These are phyloP conservation scores for Halichondria panicea DNA, from an alignment of 37 sponge, comb jelly and placozoan genomes.

Conservation along the genomic window DNA sequence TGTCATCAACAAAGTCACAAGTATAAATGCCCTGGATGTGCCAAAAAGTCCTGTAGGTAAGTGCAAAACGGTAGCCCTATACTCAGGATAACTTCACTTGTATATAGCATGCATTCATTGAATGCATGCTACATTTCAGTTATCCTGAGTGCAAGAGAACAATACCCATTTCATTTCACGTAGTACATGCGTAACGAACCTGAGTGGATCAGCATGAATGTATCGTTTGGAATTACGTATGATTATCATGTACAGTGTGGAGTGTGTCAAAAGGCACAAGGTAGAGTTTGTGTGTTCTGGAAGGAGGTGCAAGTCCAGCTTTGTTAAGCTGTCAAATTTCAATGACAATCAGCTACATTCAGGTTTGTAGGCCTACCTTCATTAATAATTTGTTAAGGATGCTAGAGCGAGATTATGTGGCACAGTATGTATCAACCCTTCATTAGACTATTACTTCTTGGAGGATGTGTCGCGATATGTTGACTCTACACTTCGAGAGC, in stretches of 20 bases:
- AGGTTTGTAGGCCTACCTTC: slow-evolving; percentile 20
- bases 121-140: neutral
- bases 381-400: neutral
- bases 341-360: slow-evolving; percentile 54
- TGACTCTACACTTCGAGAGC: slow-evolving; percentile 31
- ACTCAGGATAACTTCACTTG: no score
- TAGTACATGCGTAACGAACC: no score
- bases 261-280: slow-evolving; percentile 71
- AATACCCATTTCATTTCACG: no score
- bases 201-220: no score
- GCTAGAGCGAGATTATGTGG: no score
- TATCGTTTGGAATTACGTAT: no score
- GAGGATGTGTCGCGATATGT: slow-evolving; percentile 60
- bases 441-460: slow-evolving; percentile 71
- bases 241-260: slow-evolving; percentile 42
- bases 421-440: neutral
- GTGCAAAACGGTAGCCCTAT: no score
- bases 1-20: slow-evolving; percentile 9
- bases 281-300: slow-evolving; percentile 39
- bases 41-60: slow-evolving; percentile 51
- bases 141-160: no score
- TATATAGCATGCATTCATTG: neutral
- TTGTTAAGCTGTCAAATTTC: slow-evolving; percentile 50
- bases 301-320: slow-evolving; percentile 42
- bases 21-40: slow-evolving; percentile 62